phyloP scores from a whole-genome alignment of 2,113 vertebrate species.

The Hypanus sabinus region DNA sequence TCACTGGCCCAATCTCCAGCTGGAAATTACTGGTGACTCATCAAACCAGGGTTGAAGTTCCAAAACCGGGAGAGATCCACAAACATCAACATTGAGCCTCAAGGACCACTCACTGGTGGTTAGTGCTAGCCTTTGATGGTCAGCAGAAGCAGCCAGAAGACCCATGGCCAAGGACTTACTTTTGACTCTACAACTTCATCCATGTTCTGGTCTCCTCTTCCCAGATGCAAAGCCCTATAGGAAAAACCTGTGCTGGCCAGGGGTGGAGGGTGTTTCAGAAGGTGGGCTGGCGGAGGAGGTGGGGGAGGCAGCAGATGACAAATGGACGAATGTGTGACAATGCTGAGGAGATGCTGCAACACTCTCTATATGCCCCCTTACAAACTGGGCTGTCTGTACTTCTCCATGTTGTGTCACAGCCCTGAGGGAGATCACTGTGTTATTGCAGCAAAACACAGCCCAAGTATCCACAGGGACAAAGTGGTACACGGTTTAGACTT shows the following conservation, averaged over 20 bases:
- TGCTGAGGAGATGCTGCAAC: no score
- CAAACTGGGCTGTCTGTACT: no score
- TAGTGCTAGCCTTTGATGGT: background rate
- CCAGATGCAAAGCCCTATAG: background rate
- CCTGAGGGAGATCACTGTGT: no score
- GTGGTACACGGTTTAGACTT: background rate
- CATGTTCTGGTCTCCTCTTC: background rate
- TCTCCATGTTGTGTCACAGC: no score
- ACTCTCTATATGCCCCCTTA: no score
- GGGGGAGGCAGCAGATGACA: no score
- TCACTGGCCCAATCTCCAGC: background rate
- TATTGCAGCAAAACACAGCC: background rate
- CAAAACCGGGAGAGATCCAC: no score
- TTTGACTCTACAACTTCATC: background rate
- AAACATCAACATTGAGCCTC: no score
- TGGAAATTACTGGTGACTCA: background rate
- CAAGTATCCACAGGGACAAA: background rate
- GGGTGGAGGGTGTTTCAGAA: no score
- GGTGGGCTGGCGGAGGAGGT: background rate
- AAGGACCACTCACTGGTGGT: no score
- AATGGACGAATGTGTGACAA: background rate
- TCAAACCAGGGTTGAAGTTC: no score
- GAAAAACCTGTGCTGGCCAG: background rate
- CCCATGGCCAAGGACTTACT: background rate
- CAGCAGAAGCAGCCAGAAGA: background rate